A percentile compares a stretch with the other conserved stretches of the same genome.
phyloP scores from a whole-genome alignment of 2,113 vertebrate species.

The Barnardius zonarius region DNA sequence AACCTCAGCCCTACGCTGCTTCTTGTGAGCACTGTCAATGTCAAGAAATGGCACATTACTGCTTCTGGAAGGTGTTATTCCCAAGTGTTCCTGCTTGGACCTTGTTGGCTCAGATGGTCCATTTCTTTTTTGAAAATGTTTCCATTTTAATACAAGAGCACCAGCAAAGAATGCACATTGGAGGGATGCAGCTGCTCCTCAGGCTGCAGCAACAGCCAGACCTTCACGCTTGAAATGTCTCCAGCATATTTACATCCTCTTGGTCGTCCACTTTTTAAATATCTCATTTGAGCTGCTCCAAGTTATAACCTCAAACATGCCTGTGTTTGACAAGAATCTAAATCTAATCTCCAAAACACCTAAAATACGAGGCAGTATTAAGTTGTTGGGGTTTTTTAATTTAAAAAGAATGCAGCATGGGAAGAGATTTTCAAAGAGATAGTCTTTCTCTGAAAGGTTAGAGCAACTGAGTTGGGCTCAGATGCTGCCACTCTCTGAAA shows the following conservation, averaged over 20 bases:
- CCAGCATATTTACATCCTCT: not conserved
- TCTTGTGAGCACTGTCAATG: not conserved
- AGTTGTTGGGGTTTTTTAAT: not conserved
- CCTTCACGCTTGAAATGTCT: not conserved
- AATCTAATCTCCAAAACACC: not conserved
- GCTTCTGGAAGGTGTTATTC: not conserved
- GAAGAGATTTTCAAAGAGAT: not conserved
- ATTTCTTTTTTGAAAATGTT: not conserved
- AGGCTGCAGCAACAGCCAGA: not conserved
- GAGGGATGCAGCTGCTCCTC: not conserved
- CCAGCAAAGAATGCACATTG: rapidly evolving
- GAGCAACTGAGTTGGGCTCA: not conserved
- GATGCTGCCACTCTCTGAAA: constrained; percentile 21
- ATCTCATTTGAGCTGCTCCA: not conserved
- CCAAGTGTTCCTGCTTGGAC: not conserved
- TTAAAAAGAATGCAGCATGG: not conserved
- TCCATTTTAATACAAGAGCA: not conserved
- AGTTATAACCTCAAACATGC: not conserved
- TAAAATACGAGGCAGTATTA: not conserved
- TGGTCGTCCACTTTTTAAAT: not conserved
- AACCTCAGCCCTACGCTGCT: not conserved
- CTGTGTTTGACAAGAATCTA: not conserved
- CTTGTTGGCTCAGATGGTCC: not conserved
- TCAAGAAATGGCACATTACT: rapidly evolving
- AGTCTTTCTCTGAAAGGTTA: not conserved